Percentiles rank a stretch among this genome's conserved stretches.
phyloP scores from a whole-genome alignment of 1,140 invertebrate genomes.

The Drosophila carrolli region DNA sequence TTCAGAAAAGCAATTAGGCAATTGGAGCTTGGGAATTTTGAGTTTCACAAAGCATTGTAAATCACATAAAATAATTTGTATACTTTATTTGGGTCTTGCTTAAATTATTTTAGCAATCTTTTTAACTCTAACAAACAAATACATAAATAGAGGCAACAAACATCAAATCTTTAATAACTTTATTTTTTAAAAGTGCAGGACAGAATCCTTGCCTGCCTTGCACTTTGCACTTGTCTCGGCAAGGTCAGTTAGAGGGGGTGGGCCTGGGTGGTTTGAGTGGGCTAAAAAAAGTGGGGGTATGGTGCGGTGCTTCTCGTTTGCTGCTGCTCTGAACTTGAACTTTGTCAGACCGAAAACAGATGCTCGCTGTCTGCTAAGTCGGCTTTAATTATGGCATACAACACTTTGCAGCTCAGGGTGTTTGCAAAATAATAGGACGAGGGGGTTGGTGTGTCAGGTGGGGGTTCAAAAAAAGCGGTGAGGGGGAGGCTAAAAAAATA shows the following conservation, averaged over 20 bases:
- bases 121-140: too few relatives aligned
- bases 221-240: conserved; percentile 43
- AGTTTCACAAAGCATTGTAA: too few relatives aligned
- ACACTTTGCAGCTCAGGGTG: conserved; percentile 24
- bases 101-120: too few relatives aligned
- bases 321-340: conserved; percentile 44
- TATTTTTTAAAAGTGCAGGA: conserved; percentile 6
- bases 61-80: too few relatives aligned
- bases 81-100: too few relatives aligned
- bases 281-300: background rate
- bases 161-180: too few relatives aligned
- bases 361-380: conserved; percentile 51
- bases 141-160: too few relatives aligned
- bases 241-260: conserved; percentile 21
- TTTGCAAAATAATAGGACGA: background rate
- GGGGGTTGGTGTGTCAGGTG: background rate
- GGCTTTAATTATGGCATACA: conserved; percentile 52
- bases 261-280: background rate
- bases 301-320: conserved; percentile 4
- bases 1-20: too few relatives aligned
- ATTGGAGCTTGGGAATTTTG: too few relatives aligned
- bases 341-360: conserved; percentile 50
- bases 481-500: conserved; percentile 7
- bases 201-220: conserved; percentile 29
- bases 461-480: background rate